Evolutionary conservation across 2,113 vertebrate genomes (phyloP).

Genomic region (Spea bombifrons): DNA sequence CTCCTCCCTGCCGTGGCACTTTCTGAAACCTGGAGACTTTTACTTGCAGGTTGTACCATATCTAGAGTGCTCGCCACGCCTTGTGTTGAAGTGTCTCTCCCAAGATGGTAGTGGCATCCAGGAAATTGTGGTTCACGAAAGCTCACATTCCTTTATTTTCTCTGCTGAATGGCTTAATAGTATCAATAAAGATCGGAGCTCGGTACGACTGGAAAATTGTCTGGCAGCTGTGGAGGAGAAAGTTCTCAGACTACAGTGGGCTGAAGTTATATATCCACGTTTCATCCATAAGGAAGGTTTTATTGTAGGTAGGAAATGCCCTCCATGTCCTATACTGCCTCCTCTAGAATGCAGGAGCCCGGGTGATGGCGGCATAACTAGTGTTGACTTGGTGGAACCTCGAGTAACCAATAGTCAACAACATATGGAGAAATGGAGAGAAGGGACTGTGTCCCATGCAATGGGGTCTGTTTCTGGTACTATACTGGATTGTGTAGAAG

Average conservation of each 20-base stretch:
- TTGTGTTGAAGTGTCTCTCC: conserved; percentile 84
- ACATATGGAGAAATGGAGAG: neutral
- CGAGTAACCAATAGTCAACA: conserved; percentile 36
- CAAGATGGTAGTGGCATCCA: conserved; percentile 79
- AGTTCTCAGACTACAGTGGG: conserved; percentile 80
- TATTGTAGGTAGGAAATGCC: conserved; percentile 58
- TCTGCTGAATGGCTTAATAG: conserved; percentile 87
- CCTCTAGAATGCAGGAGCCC: conserved; percentile 52
- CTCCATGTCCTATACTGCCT: conserved; percentile 50
- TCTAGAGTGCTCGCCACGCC: conserved; percentile 76
- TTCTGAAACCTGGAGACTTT: conserved; percentile 82
- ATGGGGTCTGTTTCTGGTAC: neutral
- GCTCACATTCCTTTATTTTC: conserved; percentile 82
- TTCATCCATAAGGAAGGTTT: conserved; percentile 73
- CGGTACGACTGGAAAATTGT: conserved; percentile 77
- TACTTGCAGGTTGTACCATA: conserved; percentile 89
- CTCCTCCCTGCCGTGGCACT: conserved; percentile 84
- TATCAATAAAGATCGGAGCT: conserved; percentile 82
- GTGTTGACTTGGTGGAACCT: conserved; percentile 41
- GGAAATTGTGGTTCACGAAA: conserved; percentile 77
- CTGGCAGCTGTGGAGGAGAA: conserved; percentile 80
- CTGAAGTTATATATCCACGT: conserved; percentile 82
- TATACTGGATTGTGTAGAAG: conserved; percentile 56
- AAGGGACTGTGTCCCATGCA: neutral
- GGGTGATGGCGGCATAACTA: conserved; percentile 48